Base-by-base conservation (phyloP, 2,113 vertebrate genomes). In the Lanius ludovicianus region DNA sequence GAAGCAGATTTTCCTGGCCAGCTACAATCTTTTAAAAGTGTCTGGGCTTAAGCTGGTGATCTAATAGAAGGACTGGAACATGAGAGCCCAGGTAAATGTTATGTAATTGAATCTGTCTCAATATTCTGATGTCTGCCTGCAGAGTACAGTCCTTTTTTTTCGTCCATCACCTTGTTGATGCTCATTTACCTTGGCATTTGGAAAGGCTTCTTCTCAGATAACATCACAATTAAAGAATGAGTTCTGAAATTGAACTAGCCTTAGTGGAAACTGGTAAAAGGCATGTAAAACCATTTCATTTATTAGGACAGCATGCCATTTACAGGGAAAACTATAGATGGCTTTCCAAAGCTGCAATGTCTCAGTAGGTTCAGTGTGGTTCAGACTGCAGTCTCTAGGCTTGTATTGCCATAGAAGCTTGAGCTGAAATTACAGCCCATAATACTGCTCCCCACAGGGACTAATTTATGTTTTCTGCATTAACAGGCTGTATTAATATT, bases 191-290 rank as follows among this genome's bases (percentile, higher is more conserved):
- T 92, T 95, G 63, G 95, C 95, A 47, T 97, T 93, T 94, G 88
- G 90, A 97, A 96, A 80, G 27, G 44, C 88, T 79, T 87, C 87
- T 90, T 94, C 84, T 93, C 60, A 73, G 90, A 96, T 95, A 97
- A 78, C 73, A 93, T 97, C 87, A 85, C 95, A 98, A 83, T 98
- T 97, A 97, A 97, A 96, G 87, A 96, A 95, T 91, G 75, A 91
- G 73, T 95, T 97, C 84, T 93, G 85, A 95, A 97, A 92, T 89
- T 30, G 50, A 96, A 81, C 86, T 71, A 57, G 89, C 90, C 82
- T 89, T 96, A 89, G 92, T 96, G 90, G 90, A 89, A 94, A 82
- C 64, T 78, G 82, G 81, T 85, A 82, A 93, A 95, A 97, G 81
- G 33, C 73, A 74, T 93, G 94, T 97, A 88, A 95, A 97, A 95